Percentiles rank a stretch among this genome's conserved stretches.
Evolutionary conservation across 2,113 vertebrate genomes (phyloP).

Genomic region (Tupaia chinensis): DNA sequence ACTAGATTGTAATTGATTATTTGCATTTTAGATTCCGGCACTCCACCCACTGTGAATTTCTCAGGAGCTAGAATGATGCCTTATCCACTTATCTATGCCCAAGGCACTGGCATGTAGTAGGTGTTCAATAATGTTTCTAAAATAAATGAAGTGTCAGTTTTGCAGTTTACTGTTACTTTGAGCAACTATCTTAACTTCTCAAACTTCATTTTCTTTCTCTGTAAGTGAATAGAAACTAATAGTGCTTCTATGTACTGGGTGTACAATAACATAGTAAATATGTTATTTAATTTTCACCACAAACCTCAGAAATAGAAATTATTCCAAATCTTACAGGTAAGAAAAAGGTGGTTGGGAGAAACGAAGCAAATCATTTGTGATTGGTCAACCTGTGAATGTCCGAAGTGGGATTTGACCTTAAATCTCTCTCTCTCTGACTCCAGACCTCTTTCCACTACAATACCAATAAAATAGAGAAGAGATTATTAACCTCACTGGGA

Average conservation of each 20-base stretch:
- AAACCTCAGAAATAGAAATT: not conserved
- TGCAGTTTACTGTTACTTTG: conserved; percentile 48
- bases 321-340: not conserved
- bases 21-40: conserved; percentile 40
- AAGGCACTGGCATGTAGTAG: conserved; percentile 64
- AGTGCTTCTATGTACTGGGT: not conserved
- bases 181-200: conserved; percentile 35
- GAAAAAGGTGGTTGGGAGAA: not conserved
- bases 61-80: conserved; percentile 35
- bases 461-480: conserved; percentile 31
- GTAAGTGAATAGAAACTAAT: not conserved
- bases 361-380: not conserved
- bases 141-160: conserved; percentile 70
- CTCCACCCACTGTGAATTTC: conserved; percentile 4
- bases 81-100: conserved; percentile 42
- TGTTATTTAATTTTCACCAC: conserved; percentile 27
- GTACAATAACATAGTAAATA: not conserved
- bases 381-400: not conserved
- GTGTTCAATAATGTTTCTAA: conserved; percentile 74
- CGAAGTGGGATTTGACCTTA: conserved; percentile 14
- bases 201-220: conserved; percentile 55
- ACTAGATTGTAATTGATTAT: conserved; percentile 5
- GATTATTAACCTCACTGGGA: not conserved
- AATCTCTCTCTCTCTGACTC: not conserved
- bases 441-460: not conserved